Evolutionary conservation across 2,888 invertebrate species (phyloP), one percentile per base, ranked within the genome.

Genomic region (Drosophila anceps): DNA sequence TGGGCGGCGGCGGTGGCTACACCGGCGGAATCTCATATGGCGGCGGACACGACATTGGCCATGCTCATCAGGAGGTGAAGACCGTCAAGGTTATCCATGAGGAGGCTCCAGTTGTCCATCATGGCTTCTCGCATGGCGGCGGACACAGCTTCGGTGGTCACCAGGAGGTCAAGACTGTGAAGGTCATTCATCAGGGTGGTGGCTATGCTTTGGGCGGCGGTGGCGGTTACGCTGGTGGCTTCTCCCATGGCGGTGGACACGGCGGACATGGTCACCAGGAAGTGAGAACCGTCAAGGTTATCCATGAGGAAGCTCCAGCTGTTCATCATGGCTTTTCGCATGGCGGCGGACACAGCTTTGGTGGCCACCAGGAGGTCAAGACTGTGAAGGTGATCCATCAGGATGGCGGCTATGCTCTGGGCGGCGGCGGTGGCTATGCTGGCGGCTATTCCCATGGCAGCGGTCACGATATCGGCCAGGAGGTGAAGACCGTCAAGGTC

Each of bases 361-460:
- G 81, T 8, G 81, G 77, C 1, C 84, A 81, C 18, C 78, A 88
- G 29, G 82, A 86, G 10, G 68, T 87, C 3, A 81, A 88, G 51
- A 84, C 80, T 10, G 69, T 90, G 10, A 83, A 86, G 62, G 89
- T 88, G 1, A 81, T 89, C 41, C 90, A 88, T 20, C 79, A 79
- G 31, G 81, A 74, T 15, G 33, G 46, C 53, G 81, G 75, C n/a
- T 76, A 62, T 12, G 79, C 58, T 62, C 58, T 70, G 2, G 60
- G 84, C 61, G 76, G 84, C 59, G 74, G 68, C 51, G 71, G 46
- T 7, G 48, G 67, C n/a, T 67, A 72, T 8, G 29, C 64, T 10
- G 54, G 84, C 58, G 76, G 72, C 57, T 41, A 54, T 18, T 35
- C 51, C 51, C 51, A 53, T 53, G 51, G 51, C 31, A 6, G 7